These are phyloP conservation scores for Lysiphlebus fabarum DNA, from an alignment of 1,140 invertebrate species.

Conservation along the genomic window DNA sequence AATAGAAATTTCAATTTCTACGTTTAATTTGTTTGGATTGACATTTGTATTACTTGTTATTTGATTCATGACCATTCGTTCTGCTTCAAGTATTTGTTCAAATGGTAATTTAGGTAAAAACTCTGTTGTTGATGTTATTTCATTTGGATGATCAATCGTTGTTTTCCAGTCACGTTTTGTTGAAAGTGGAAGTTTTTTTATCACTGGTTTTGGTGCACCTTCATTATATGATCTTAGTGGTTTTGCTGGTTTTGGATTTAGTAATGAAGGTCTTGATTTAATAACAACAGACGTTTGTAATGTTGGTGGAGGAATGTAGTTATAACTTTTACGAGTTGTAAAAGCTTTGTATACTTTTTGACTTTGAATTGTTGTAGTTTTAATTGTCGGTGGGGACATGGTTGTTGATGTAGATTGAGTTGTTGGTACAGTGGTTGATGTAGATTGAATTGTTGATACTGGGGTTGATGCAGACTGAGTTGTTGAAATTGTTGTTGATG, in stretches of 20 bases:
- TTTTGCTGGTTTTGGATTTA: slow-evolving; percentile 47
- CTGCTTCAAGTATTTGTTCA: background rate
- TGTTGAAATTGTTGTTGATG: slow-evolving; percentile 23
- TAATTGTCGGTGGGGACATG: background rate
- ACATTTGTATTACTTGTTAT: background rate
- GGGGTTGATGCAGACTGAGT: slow-evolving; percentile 18
- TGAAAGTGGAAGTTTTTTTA: slow-evolving; percentile 39
- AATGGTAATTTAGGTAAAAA: slow-evolving; percentile 1
- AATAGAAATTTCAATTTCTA: too few species aligned
- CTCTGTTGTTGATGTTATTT: slow-evolving; percentile 6
- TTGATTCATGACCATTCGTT: background rate
- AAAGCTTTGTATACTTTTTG: slow-evolving; percentile 45
- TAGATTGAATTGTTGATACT: background rate
- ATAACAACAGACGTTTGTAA: slow-evolving; percentile 47
- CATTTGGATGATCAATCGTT: slow-evolving; percentile 17
- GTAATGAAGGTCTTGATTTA: slow-evolving; percentile 37
- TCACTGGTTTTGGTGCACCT: slow-evolving; percentile 45
- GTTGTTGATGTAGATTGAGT: background rate
- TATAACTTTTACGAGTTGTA: slow-evolving; percentile 43
- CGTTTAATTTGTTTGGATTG: too few species aligned
- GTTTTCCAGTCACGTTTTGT: slow-evolving; percentile 22
- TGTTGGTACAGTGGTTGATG: background rate
- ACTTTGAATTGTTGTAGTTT: background rate
- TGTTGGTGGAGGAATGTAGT: slow-evolving; percentile 44
- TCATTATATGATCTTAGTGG: slow-evolving; percentile 45